Conservation (phyloP, 2,113 vertebrate genomes). For the Axis porcinus region DNA sequence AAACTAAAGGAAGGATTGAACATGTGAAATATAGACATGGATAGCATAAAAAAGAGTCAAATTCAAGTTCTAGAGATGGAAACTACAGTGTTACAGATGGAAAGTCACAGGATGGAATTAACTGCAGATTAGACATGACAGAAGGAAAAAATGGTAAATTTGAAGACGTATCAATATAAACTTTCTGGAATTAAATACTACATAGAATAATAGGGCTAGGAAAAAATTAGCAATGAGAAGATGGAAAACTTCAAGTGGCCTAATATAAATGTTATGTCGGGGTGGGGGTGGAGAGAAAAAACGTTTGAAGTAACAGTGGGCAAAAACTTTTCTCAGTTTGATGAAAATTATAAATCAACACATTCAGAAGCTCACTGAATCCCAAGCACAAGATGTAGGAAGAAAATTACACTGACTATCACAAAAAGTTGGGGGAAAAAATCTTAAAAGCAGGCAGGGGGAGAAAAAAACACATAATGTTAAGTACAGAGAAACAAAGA, state of each 20-base stretch:
- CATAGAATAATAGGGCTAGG: neutral
- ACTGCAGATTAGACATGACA: neutral
- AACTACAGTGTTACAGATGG: neutral
- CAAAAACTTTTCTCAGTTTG: neutral
- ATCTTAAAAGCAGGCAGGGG: neutral
- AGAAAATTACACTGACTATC: neutral
- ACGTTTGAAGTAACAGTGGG: neutral
- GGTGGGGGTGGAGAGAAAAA: neutral
- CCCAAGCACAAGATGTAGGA: neutral
- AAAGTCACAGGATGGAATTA: neutral
- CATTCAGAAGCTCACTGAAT: neutral
- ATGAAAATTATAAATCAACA: neutral
- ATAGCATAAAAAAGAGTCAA: neutral
- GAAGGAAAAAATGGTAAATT: neutral
- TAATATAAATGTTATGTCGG: neutral
- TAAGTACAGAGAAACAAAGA: neutral
- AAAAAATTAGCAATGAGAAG: neutral
- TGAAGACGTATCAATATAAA: neutral
- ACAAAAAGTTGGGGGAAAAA: neutral
- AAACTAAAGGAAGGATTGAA: neutral
- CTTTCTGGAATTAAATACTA: neutral
- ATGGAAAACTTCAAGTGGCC: neutral
- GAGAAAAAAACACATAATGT: no score
- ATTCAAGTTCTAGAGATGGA: neutral
- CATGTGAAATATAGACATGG: neutral